Percentiles rank a stretch among this genome's conserved stretches.
Conservation (phyloP, 2,888 invertebrate genomes). For the Malachius bipustulatus region DNA sequence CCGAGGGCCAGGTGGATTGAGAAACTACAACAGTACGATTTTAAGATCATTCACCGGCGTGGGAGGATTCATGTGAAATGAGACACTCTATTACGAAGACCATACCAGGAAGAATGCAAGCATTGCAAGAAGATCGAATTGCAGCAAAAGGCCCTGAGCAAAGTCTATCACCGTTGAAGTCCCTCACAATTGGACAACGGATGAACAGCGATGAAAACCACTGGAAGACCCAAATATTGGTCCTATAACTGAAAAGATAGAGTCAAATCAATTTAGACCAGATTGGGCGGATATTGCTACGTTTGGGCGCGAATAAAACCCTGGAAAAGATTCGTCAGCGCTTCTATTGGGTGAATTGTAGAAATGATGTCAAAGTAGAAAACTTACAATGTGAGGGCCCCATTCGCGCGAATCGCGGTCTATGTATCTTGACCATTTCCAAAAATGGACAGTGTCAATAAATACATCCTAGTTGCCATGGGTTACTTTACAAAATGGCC, state of each 20-base stretch:
- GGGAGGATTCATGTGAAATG: slow-evolving; percentile 15
- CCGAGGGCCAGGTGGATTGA: slow-evolving; percentile 29
- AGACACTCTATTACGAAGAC: slow-evolving; percentile 15
- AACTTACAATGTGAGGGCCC: slow-evolving; percentile 16
- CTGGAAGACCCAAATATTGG: not conserved
- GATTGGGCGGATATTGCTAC: slow-evolving; percentile 2
- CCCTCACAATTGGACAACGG: not conserved
- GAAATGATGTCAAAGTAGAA: slow-evolving; percentile 6
- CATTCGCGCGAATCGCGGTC: slow-evolving; percentile 17
- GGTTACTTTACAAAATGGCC: slow-evolving; percentile 3
- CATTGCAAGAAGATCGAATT: slow-evolving; percentile 12
- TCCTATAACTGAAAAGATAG: not conserved
- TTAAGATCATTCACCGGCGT: slow-evolving; percentile 20
- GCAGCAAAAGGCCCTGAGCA: slow-evolving; percentile 2
- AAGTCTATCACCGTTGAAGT: not conserved
- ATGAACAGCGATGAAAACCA: too few relatives aligned
- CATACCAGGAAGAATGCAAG: slow-evolving; percentile 12
- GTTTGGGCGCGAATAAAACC: slow-evolving; percentile 6
- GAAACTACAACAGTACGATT: slow-evolving; percentile 23
- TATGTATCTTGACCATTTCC: too few relatives aligned
- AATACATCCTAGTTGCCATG: not conserved
- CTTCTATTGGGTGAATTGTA: slow-evolving; percentile 5
- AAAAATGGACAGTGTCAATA: too few relatives aligned
- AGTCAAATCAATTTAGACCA: too few relatives aligned
- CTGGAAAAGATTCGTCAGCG: slow-evolving; percentile 9